Percentiles rank a stretch among this genome's conserved stretches.
Conservation (phyloP, 1,140 invertebrate genomes). For the Lithobius niger region DNA sequence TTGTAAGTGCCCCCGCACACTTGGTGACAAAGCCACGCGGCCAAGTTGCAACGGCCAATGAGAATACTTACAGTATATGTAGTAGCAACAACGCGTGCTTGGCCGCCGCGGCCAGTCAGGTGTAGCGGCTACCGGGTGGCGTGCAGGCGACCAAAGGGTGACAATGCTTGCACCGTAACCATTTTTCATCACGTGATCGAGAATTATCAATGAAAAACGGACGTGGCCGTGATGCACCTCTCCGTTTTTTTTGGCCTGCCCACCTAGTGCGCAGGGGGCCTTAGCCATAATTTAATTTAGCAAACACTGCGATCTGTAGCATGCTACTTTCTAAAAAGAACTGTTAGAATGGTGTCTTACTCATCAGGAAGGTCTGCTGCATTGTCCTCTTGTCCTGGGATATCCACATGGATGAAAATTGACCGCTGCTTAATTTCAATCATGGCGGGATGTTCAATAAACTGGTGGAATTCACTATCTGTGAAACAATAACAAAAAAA, state of each 20-base stretch:
- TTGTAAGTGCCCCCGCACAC: neutral
- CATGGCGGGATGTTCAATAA: conserved; percentile 67
- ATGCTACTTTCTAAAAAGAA: neutral
- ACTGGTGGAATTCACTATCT: conserved; percentile 60
- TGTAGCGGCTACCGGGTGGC: no score
- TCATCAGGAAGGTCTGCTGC: conserved; percentile 49
- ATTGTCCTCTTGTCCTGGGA: conserved; percentile 76
- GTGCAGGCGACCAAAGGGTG: no score
- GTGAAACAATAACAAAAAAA: conserved; percentile 14
- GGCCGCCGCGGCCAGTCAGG: no score
- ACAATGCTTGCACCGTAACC: no score
- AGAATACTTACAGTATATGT: no score
- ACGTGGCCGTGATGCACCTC: neutral
- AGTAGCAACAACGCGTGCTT: no score
- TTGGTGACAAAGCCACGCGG: neutral
- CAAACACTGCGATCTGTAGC: neutral
- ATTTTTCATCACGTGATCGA: neutral
- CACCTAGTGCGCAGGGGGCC: neutral
- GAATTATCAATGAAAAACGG: neutral
- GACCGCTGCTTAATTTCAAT: conserved; percentile 66
- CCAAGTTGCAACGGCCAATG: neutral
- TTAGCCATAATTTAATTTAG: neutral
- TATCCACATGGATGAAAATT: conserved; percentile 75
- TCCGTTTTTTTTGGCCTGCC: neutral
- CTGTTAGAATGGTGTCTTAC: conserved; percentile 29